Evolutionary conservation across 1,140 invertebrate genomes (phyloP).

Genomic region (Drosophila pseudoananassae): DNA sequence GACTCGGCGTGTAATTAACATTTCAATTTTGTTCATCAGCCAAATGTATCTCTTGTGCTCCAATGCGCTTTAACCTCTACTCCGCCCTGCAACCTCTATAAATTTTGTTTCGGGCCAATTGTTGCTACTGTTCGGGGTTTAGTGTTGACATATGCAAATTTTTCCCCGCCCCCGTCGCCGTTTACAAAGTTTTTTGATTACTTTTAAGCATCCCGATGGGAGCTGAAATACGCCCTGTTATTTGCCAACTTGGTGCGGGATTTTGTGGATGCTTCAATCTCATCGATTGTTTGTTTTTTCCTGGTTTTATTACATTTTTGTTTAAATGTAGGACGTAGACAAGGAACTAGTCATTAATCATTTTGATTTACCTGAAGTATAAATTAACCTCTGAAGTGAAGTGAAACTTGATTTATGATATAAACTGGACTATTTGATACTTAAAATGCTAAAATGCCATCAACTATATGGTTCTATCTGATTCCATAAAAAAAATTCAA

Average conservation of each 20-base stretch:
- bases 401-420: too few species aligned
- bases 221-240: conserved; percentile 18
- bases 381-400: neutral
- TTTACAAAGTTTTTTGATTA: conserved; percentile 63
- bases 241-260: conserved; percentile 39
- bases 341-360: neutral
- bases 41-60: conserved; percentile 79
- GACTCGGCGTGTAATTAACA: conserved; percentile 71
- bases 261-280: conserved; percentile 42
- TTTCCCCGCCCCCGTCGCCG: conserved; percentile 52
- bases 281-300: conserved; percentile 52
- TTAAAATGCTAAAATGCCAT: too few species aligned
- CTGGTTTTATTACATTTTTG: conserved; percentile 49
- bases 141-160: conserved; percentile 84
- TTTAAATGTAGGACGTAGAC: conserved; percentile 2
- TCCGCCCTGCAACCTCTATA: conserved; percentile 57
- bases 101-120: conserved; percentile 71
- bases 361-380: neutral
- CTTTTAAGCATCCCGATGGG: conserved; percentile 47
- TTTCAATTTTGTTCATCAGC: conserved; percentile 78
- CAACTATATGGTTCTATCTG: too few species aligned
- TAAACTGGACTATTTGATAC: too few species aligned
- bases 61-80: conserved; percentile 27
- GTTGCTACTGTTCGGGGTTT: conserved; percentile 42
- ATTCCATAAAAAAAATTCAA: too few species aligned